A percentile compares a stretch with the other conserved stretches of the same genome.
phyloP scores from a whole-genome alignment of 2,113 vertebrate genomes.

The Osmerus eperlanus region DNA sequence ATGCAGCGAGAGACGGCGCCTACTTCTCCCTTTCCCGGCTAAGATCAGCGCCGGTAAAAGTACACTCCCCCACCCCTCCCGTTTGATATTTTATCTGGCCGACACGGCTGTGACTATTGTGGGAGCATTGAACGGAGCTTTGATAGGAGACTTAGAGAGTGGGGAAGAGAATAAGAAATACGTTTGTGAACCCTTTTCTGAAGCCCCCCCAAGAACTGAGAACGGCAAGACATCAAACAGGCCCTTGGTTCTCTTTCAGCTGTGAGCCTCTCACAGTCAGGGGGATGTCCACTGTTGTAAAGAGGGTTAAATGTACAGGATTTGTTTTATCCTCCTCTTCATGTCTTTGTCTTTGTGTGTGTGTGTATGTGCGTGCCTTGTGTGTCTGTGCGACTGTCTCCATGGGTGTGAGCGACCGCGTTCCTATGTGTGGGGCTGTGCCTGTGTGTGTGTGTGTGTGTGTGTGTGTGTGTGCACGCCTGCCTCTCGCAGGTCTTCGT shows the following conservation, averaged over 20 bases:
- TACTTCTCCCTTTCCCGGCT: conserved; percentile 7
- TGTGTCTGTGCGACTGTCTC: conserved; percentile 6
- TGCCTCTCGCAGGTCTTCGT: conserved; percentile 76
- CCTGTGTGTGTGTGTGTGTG: not conserved
- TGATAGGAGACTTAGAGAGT: conserved; percentile 56
- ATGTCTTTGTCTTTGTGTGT: conserved; percentile 29
- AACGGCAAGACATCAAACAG: conserved; percentile 64
- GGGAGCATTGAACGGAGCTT: conserved; percentile 54
- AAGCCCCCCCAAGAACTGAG: conserved; percentile 46
- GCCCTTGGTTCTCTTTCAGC: conserved; percentile 59
- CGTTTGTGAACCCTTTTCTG: conserved; percentile 55
- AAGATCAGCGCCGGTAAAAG: conserved; percentile 4
- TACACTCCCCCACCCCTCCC: conserved; percentile 25
- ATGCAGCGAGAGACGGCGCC: conserved; percentile 24
- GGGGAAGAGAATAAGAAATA: conserved; percentile 22
- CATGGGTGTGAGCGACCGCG: not conserved
- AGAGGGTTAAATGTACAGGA: conserved; percentile 67
- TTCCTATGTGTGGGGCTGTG: not conserved
- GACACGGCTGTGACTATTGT: conserved; percentile 57
- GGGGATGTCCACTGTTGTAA: conserved; percentile 59
- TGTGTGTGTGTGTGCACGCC: conserved; percentile 2
- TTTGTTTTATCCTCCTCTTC: conserved; percentile 54
- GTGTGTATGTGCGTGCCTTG: conserved; percentile 6
- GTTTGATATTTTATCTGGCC: conserved; percentile 72
- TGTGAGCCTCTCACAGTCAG: conserved; percentile 61